phyloP scores from a whole-genome alignment of 2,888 invertebrate genomes.

The Trissolcus brochymenae region DNA sequence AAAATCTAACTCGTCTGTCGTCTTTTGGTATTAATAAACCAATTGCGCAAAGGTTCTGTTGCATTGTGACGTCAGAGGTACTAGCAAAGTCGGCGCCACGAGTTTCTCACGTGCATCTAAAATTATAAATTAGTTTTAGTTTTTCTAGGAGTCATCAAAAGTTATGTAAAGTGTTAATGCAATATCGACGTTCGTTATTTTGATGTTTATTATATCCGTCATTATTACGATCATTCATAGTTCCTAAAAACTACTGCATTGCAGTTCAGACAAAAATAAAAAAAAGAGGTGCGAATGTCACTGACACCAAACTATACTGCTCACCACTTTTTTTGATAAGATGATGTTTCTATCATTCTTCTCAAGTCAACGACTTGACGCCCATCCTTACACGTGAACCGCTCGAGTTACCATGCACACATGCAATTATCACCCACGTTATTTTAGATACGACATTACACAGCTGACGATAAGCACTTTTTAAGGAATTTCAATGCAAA shows the following conservation, averaged over 20 bases:
- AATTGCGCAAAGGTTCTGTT: conserved; percentile 15
- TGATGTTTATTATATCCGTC: too few species aligned
- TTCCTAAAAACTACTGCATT: too few species aligned
- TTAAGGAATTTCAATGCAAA: not conserved
- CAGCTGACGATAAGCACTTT: conserved; percentile 7
- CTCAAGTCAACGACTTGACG: conserved; percentile 25
- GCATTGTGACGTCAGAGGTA: conserved; percentile 10
- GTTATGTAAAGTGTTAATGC: not conserved
- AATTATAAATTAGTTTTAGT: not conserved
- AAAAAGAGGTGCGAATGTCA: not conserved
- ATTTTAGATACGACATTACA: not conserved
- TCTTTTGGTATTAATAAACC: conserved; percentile 18
- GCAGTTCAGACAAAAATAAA: too few species aligned
- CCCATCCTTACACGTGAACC: conserved; percentile 16
- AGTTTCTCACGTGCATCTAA: conserved; percentile 4
- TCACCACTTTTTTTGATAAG: conserved; percentile 14
- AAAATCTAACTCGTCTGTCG: not conserved
- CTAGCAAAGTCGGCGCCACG: conserved; percentile 8
- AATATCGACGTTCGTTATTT: not conserved
- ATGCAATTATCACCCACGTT: conserved; percentile 16
- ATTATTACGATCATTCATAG: not conserved
- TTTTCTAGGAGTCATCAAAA: not conserved
- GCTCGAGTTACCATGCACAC: conserved; percentile 13
- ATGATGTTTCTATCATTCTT: conserved; percentile 22
- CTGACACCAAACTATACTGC: not conserved